Percentiles rank a stretch among this genome's conserved stretches.
These are phyloP conservation scores for Porites cylindrica DNA, from an alignment of 92 coral and sea anemone genomes.

Conservation along the genomic window DNA sequence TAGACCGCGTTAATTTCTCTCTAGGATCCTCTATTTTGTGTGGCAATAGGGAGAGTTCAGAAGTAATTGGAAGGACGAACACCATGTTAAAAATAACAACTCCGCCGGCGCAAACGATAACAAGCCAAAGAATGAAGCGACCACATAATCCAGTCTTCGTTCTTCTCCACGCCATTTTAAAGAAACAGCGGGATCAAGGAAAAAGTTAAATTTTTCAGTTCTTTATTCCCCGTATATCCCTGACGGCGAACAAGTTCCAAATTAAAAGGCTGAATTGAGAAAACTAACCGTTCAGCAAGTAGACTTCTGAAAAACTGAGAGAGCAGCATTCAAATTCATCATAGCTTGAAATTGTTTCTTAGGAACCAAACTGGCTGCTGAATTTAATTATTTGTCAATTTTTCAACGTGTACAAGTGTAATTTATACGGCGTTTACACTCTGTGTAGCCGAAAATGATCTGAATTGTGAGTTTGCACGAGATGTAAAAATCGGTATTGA, in stretches of 20 bases:
- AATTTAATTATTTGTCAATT: not conserved
- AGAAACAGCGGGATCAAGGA: not conserved
- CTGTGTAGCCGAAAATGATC: not conserved
- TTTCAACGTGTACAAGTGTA: constrained; percentile 14
- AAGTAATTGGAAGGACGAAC: constrained; percentile 9
- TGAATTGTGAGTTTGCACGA: no score
- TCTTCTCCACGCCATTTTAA: not conserved
- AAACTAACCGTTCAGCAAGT: not conserved
- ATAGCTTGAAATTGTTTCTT: constrained; percentile 14
- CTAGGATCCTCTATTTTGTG: not conserved
- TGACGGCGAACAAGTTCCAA: not conserved
- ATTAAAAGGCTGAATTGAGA: not conserved
- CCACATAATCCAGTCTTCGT: not conserved
- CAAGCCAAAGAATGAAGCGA: not conserved
- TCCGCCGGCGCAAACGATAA: not conserved
- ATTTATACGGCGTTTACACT: not conserved
- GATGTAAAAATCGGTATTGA: no score
- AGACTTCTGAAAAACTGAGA: not conserved
- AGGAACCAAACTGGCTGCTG: not conserved
- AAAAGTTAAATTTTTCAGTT: not conserved
- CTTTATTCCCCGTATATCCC: not conserved
- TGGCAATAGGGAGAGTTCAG: constrained; percentile 12
- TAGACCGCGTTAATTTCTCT: not conserved
- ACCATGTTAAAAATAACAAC: constrained; percentile 13
- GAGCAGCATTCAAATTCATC: not conserved